Evolutionary conservation across 1,140 invertebrate genomes (phyloP).

Genomic region (Drosophila serrata): DNA sequence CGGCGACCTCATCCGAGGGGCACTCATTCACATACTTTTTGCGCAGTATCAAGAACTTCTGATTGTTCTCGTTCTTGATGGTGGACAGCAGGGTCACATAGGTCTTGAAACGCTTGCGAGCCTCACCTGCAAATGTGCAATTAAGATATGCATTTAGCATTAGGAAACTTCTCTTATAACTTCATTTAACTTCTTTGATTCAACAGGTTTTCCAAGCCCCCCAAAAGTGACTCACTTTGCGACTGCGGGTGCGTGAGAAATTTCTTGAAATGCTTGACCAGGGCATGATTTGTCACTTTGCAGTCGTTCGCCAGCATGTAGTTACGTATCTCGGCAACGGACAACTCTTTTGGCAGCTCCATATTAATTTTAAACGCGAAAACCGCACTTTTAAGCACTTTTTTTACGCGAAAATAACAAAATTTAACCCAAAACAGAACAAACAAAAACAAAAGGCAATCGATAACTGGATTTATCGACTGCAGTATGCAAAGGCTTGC

Average conservation of each 20-base stretch:
- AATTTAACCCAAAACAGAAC: slow-evolving; percentile 22
- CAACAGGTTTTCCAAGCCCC: slow-evolving; percentile 56
- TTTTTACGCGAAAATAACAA: slow-evolving; percentile 51
- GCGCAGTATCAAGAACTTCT: slow-evolving; percentile 94
- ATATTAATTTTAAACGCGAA: slow-evolving; percentile 85
- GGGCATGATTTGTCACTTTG: slow-evolving; percentile 93
- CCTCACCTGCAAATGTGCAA: slow-evolving; percentile 86
- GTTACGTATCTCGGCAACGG: slow-evolving; percentile 92
- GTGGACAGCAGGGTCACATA: slow-evolving; percentile 95
- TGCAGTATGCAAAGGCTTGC: slow-evolving; percentile 4
- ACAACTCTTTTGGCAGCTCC: slow-evolving; percentile 90
- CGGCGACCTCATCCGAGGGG: slow-evolving; percentile 85
- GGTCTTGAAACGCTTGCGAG: slow-evolving; percentile 94
- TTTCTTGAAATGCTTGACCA: slow-evolving; percentile 95
- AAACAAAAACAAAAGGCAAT: slow-evolving; percentile 71
- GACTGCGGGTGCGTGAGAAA: slow-evolving; percentile 89
- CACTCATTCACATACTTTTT: slow-evolving; percentile 88
- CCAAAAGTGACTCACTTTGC: slow-evolving; percentile 83
- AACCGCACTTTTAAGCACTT: slow-evolving; percentile 46
- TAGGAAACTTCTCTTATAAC: not conserved
- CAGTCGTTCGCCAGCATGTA: slow-evolving; percentile 94
- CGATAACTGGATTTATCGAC: slow-evolving; percentile 8
- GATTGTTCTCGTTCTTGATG: slow-evolving; percentile 92
- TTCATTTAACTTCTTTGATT: slow-evolving; percentile 14
- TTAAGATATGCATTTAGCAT: slow-evolving; percentile 8